Percentiles rank a stretch among this genome's conserved stretches.
phyloP scores from a whole-genome alignment of 2,888 invertebrate genomes.

The Xylophagus ater region DNA sequence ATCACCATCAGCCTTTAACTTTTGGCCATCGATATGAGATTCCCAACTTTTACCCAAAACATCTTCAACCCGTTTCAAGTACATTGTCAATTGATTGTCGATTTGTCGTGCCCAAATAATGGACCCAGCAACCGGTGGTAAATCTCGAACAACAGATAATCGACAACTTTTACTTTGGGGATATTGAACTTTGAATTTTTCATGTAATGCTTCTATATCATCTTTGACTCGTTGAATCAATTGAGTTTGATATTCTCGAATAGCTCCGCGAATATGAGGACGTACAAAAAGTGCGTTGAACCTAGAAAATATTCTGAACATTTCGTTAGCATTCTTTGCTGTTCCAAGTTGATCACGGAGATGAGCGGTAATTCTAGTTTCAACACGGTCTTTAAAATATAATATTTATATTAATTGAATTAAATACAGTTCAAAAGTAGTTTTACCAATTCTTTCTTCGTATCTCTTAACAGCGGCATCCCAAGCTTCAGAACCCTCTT shows the following conservation, averaged over 20 bases:
- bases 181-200: conserved; percentile 97
- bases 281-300: conserved; percentile 98
- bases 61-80: conserved; percentile 93
- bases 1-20: conserved; percentile 93
- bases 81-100: conserved; percentile 91
- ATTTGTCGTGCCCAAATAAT: conserved; percentile 99
- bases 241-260: conserved; percentile 97
- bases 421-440: background rate
- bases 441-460: conserved; percentile 81
- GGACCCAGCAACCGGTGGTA: conserved; percentile 94
- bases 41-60: conserved; percentile 99
- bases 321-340: conserved; percentile 98
- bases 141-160: conserved; percentile 82
- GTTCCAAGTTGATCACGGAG: conserved; percentile 95
- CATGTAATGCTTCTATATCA: conserved; percentile 94
- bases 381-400: conserved; percentile 63
- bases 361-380: conserved; percentile 94
- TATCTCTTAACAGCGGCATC: conserved; percentile 95
- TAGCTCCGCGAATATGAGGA: conserved; percentile 97
- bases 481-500: conserved; percentile 96
- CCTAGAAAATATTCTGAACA: conserved; percentile 97
- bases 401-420: conserved; percentile 1
- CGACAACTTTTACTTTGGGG: conserved; percentile 87
- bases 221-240: conserved; percentile 98
- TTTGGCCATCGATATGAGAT: conserved; percentile 96